phyloP scores from a whole-genome alignment of 2,113 vertebrate species.

The Otus sunia region DNA sequence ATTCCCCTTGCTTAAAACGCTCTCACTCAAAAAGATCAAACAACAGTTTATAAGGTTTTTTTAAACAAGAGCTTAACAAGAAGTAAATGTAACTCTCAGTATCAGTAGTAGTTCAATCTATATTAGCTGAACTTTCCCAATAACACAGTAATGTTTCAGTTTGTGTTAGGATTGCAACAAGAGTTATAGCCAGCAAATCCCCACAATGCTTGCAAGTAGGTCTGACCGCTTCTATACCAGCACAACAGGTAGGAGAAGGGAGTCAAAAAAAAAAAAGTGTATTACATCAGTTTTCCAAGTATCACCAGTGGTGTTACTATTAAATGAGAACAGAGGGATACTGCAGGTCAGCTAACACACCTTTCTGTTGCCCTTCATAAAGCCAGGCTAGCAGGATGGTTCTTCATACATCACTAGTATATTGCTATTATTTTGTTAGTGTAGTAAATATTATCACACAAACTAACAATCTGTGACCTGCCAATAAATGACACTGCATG shows the following conservation, averaged over 20 bases:
- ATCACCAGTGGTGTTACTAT: neutral
- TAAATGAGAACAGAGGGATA: neutral
- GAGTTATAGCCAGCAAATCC: neutral
- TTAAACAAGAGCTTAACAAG: neutral
- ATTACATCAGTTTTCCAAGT: neutral
- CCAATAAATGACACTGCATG: neutral
- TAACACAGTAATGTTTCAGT: neutral
- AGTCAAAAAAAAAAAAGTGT: neutral
- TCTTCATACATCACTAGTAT: neutral
- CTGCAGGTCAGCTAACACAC: neutral
- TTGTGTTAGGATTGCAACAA: neutral
- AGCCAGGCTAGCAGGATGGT: neutral
- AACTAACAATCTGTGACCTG: neutral
- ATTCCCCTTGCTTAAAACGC: neutral
- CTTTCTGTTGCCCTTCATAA: neutral
- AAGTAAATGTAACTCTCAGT: neutral
- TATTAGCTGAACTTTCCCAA: neutral
- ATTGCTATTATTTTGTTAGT: neutral
- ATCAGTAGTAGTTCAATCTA: neutral
- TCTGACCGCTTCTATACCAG: neutral
- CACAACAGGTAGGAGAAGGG: neutral
- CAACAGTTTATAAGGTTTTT: neutral
- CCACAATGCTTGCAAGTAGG: rapidly evolving
- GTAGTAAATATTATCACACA: neutral
- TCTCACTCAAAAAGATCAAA: neutral